Conservation (phyloP, 2,888 invertebrate genomes). For the Hirtodrosophila trivittata region DNA sequence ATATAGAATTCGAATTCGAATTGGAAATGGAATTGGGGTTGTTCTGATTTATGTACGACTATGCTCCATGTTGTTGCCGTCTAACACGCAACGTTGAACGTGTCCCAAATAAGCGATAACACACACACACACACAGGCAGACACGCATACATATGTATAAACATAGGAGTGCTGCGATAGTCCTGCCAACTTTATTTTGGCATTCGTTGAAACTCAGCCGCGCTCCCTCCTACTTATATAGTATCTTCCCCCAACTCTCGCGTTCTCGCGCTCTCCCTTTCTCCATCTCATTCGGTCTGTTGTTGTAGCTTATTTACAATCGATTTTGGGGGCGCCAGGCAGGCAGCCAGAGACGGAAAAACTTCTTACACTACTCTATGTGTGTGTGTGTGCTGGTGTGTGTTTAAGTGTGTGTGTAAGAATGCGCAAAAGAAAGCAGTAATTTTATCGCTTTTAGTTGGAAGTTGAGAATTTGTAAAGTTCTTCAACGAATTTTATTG, state of each 20-base stretch:
- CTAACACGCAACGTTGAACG: conserved; percentile 60
- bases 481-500: conserved; percentile 62
- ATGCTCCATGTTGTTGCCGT: conserved; percentile 25
- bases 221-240: neutral
- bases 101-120: conserved; percentile 51
- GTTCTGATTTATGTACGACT: conserved; percentile 58
- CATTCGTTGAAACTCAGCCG: conserved; percentile 40
- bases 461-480: conserved; percentile 70
- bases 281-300: conserved; percentile 6
- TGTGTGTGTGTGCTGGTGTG: conserved; percentile 6
- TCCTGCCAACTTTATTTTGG: conserved; percentile 67
- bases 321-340: conserved; percentile 80
- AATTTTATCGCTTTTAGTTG: conserved; percentile 70
- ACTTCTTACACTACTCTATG: conserved; percentile 38
- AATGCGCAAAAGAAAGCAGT: conserved; percentile 61
- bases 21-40: conserved; percentile 24
- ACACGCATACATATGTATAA: conserved; percentile 2
- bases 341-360: conserved; percentile 64
- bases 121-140: conserved; percentile 1
- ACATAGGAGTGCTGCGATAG: conserved; percentile 31
- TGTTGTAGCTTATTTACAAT: conserved; percentile 71
- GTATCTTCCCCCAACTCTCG: neutral
- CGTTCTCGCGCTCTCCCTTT: conserved; percentile 7
- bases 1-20: conserved; percentile 3
- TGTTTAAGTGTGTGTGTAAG: conserved; percentile 30